Conservation (phyloP, 2,888 invertebrate genomes). For the Hypomecis atomaria region DNA sequence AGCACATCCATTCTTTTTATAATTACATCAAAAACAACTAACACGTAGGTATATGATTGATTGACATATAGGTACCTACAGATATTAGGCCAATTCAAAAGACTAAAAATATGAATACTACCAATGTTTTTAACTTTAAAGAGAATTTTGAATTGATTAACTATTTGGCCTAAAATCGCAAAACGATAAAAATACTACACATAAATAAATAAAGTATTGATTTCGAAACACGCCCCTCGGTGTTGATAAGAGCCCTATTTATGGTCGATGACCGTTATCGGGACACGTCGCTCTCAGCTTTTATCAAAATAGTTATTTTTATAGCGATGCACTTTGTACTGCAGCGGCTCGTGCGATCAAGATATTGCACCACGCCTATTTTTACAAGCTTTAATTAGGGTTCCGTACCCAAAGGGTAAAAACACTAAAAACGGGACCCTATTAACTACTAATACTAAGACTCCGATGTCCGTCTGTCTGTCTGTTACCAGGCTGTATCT, state of each 20-base stretch:
- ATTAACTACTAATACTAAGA: too few relatives aligned
- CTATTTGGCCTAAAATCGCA: not conserved
- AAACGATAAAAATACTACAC: not conserved
- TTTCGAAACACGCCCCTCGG: slow-evolving; percentile 35
- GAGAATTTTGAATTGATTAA: not conserved
- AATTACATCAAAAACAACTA: too few relatives aligned
- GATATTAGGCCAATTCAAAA: too few relatives aligned
- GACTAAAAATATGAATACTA: not conserved
- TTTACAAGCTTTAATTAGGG: too few relatives aligned
- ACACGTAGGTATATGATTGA: too few relatives aligned
- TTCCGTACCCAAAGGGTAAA: too few relatives aligned
- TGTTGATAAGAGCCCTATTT: slow-evolving; percentile 28
- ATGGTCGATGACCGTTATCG: slow-evolving; percentile 31
- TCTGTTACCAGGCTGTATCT: too few relatives aligned
- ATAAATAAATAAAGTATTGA: slow-evolving; percentile 10
- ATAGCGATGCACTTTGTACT: slow-evolving; percentile 26
- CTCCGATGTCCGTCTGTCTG: too few relatives aligned
- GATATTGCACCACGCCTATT: slow-evolving; percentile 36
- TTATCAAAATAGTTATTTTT: slow-evolving; percentile 39
- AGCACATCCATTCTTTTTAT: too few relatives aligned
- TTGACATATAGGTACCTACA: not conserved
- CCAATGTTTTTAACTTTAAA: not conserved
- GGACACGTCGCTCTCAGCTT: slow-evolving; percentile 13
- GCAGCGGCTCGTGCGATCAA: not conserved
- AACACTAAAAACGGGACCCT: too few relatives aligned